A percentile compares a stretch with the other conserved stretches of the same genome.
These are phyloP conservation scores for Pedionomus torquatus DNA, from an alignment of 2,113 vertebrate species.

Conservation along the genomic window DNA sequence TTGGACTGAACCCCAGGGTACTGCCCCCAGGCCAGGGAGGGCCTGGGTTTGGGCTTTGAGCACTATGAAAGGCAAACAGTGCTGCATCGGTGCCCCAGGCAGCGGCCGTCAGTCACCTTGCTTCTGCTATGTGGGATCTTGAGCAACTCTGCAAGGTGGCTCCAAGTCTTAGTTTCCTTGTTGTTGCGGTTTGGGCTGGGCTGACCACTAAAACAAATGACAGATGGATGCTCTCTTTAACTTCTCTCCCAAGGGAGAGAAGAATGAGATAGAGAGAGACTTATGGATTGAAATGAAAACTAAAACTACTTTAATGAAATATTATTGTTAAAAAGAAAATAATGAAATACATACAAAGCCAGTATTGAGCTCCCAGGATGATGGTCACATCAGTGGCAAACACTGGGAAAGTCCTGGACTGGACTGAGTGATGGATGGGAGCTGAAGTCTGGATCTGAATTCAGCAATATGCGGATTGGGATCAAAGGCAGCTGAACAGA, in stretches of 20 bases:
- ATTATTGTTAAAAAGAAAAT: not conserved
- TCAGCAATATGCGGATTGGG: not conserved
- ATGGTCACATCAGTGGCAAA: not conserved
- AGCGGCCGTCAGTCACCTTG: not conserved
- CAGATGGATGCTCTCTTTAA: not conserved
- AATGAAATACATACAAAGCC: not conserved
- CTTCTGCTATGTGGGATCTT: rapidly evolving
- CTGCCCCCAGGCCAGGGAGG: not conserved
- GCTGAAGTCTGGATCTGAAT: not conserved
- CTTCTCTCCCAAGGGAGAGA: not conserved
- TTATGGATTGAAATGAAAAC: not conserved
- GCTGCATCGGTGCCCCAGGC: not conserved
- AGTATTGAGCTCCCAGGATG: not conserved
- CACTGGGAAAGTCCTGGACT: not conserved
- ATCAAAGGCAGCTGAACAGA: not conserved
- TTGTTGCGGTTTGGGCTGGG: not conserved
- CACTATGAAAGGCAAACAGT: not conserved
- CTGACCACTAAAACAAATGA: not conserved
- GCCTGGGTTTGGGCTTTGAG: not conserved
- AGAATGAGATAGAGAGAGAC: not conserved
- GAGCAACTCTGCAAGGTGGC: rapidly evolving
- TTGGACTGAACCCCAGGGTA: not conserved
- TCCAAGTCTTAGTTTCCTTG: not conserved
- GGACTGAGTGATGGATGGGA: not conserved
- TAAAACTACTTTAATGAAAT: not conserved